Conservation (phyloP, 2,113 vertebrate genomes). For the Sapajus apella region DNA sequence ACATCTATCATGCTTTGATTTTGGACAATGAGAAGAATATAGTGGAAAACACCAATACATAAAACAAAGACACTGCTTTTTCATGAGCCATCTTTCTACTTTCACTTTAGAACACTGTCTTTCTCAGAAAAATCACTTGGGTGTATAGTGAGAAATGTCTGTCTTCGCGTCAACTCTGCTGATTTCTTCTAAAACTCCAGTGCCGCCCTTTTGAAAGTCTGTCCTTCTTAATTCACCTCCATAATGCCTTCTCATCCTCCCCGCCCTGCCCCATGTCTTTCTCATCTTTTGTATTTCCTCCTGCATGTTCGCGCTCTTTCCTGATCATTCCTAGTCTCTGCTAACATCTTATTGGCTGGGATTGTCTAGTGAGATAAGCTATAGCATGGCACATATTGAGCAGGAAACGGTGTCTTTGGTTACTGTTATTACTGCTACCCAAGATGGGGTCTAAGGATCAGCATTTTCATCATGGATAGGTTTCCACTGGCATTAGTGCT, state of each 20-base stretch:
- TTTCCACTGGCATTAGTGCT: background rate
- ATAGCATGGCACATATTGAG: background rate
- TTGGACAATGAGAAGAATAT: background rate
- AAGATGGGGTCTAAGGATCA: too few relatives aligned
- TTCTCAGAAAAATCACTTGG: background rate
- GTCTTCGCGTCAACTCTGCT: background rate
- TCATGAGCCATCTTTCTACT: background rate
- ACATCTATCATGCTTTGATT: background rate
- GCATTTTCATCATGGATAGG: background rate
- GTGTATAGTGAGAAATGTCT: background rate
- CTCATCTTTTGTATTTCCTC: background rate
- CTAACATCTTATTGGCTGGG: too few relatives aligned
- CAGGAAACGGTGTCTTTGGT: background rate
- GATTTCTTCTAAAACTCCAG: background rate
- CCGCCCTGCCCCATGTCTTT: background rate
- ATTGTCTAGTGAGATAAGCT: background rate
- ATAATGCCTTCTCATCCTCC: background rate
- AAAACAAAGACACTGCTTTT: background rate
- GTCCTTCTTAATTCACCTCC: background rate
- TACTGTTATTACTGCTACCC: too few relatives aligned
- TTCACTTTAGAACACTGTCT: background rate
- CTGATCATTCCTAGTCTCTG: background rate
- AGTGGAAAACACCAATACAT: background rate
- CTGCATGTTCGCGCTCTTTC: too few relatives aligned
- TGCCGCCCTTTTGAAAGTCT: background rate